Conservation (phyloP, 2,113 vertebrate genomes). For the Polypterus bichir region DNA sequence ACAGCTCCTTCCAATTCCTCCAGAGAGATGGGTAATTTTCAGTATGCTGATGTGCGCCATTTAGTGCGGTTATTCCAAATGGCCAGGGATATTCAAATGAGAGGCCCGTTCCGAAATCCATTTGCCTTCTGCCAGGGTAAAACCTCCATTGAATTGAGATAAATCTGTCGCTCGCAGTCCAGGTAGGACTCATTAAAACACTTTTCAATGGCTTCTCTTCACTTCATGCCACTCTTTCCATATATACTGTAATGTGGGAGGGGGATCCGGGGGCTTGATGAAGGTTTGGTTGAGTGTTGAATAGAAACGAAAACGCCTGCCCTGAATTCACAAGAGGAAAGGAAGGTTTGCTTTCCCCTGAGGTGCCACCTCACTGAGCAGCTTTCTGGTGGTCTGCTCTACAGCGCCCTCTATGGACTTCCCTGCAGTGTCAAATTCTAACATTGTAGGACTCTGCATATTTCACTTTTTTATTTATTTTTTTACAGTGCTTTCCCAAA, state of each 20-base stretch:
- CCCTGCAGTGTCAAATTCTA: too few relatives aligned
- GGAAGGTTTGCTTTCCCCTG: too few relatives aligned
- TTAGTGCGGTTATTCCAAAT: constrained; percentile 33
- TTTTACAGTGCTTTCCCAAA: too few relatives aligned
- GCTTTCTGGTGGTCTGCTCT: too few relatives aligned
- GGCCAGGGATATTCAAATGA: constrained; percentile 38
- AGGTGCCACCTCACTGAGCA: too few relatives aligned
- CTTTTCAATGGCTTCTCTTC: constrained; percentile 26
- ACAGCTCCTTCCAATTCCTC: constrained; percentile 21
- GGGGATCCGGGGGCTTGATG: too few relatives aligned
- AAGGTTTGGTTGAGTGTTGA: too few relatives aligned
- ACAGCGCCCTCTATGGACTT: too few relatives aligned
- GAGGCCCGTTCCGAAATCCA: constrained; percentile 33
- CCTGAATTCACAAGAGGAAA: too few relatives aligned
- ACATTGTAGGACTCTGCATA: too few relatives aligned
- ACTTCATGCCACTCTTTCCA: constrained; percentile 14
- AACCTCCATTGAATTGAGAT: constrained; percentile 34
- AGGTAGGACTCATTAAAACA: constrained; percentile 28
- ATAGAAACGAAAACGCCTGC: too few relatives aligned
- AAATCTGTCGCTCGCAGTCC: constrained; percentile 26
- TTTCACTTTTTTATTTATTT: too few relatives aligned
- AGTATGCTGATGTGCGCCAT: constrained; percentile 36
- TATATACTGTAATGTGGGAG: background rate
- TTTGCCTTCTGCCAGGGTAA: constrained; percentile 33
- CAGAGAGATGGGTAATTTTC: constrained; percentile 25